Conservation (phyloP, 2,888 invertebrate genomes). For the Thymelicus lineola region DNA sequence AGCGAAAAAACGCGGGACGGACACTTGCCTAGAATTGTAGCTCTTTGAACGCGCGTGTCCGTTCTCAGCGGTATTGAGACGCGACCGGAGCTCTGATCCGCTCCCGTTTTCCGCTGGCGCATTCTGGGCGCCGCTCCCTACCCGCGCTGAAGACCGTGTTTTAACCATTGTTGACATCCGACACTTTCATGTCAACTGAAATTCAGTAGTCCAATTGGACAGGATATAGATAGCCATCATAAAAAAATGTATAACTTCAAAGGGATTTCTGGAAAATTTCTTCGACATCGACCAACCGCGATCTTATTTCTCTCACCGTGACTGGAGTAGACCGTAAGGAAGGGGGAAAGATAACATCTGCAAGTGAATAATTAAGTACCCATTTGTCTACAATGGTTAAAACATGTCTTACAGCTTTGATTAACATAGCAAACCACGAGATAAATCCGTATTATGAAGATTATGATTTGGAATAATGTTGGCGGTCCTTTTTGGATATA, state of each 20-base stretch:
- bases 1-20: slow-evolving; percentile 88
- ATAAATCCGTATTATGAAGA: slow-evolving; percentile 59
- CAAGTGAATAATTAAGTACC: slow-evolving; percentile 78
- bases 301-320: slow-evolving; percentile 80
- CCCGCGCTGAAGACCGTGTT: slow-evolving; percentile 84
- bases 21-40: slow-evolving; percentile 79
- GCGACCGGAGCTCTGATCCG: slow-evolving; percentile 75
- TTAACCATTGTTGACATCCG: slow-evolving; percentile 84
- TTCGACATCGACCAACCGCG: slow-evolving; percentile 57
- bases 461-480: slow-evolving; percentile 64
- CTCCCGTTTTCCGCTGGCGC: slow-evolving; percentile 77
- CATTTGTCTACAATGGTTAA: slow-evolving; percentile 84
- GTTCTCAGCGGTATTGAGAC: slow-evolving; percentile 75
- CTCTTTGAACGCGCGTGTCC: slow-evolving; percentile 70
- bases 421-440: slow-evolving; percentile 67
- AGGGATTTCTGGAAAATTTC: slow-evolving; percentile 80
- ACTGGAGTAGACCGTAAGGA: slow-evolving; percentile 61
- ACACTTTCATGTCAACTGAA: slow-evolving; percentile 85
- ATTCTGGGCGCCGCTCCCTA: slow-evolving; percentile 74
- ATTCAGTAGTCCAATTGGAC: slow-evolving; percentile 81
- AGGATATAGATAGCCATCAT: slow-evolving; percentile 62
- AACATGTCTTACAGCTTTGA: slow-evolving; percentile 82
- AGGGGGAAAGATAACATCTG: slow-evolving; percentile 73
- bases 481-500: slow-evolving; percentile 68
- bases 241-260: slow-evolving; percentile 61